Conservation (phyloP, 2,888 invertebrate species). For the Lucinisca nassula region DNA sequence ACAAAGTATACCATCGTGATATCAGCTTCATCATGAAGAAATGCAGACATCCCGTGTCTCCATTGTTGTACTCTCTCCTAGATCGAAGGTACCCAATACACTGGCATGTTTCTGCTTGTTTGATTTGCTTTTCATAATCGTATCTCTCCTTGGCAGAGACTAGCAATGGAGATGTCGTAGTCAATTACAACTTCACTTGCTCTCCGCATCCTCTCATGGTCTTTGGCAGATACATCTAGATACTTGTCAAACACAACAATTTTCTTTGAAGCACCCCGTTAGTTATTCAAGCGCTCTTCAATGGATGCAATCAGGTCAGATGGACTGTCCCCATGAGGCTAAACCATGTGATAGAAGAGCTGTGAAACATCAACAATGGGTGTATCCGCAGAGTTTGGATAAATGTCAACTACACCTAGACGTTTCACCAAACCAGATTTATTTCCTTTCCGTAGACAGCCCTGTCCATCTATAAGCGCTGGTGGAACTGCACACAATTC, state of each 20-base stretch:
- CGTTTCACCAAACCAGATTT: conserved; percentile 17
- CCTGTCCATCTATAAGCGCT: conserved; percentile 17
- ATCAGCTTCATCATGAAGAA: conserved; percentile 8
- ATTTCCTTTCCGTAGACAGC: conserved; percentile 7
- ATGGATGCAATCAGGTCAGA: conserved; percentile 26
- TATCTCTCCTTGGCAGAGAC: conserved; percentile 33
- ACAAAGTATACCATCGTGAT: conserved; percentile 12
- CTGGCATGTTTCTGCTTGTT: conserved; percentile 27
- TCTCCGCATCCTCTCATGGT: conserved; percentile 42
- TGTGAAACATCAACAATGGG: conserved; percentile 34
- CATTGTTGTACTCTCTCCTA: not conserved
- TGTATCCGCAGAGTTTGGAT: conserved; percentile 7
- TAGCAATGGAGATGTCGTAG: conserved; percentile 32
- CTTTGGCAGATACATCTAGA: conserved; percentile 41
- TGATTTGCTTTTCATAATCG: conserved; percentile 35
- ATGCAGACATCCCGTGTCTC: not conserved
- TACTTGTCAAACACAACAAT: conserved; percentile 49
- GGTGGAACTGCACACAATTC: conserved; percentile 33
- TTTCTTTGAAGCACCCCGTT: conserved; percentile 13
- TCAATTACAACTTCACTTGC: conserved; percentile 39
- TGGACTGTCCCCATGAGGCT: conserved; percentile 20
- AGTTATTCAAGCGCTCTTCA: not conserved
- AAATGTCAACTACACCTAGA: conserved; percentile 3
- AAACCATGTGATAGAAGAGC: conserved; percentile 25
- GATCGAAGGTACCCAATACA: not conserved